Base-by-base conservation (phyloP, 2,888 invertebrate species). In the Microplitis deprimator region DNA sequence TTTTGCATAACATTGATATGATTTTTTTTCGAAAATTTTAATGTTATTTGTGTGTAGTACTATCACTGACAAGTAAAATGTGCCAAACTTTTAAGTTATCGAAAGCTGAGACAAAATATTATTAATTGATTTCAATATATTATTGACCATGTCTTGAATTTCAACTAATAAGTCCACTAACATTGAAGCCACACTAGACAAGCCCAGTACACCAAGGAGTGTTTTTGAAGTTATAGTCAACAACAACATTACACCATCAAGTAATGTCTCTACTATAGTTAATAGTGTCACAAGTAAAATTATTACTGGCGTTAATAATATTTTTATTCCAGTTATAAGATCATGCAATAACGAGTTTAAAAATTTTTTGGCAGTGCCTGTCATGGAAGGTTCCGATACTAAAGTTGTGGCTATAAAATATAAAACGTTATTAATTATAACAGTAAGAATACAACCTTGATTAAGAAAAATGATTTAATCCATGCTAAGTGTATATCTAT, bases 351-450 rank as follows among this genome's bases (percentile, higher is more conserved):
- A 13, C 8, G 5, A 50, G 13, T 13, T 50, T 13, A 50, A 13
- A 50, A 13, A 50, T 13, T 3, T 50, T 1, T 2, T 50, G 8
- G 13, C 13, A 5, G 13, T 50, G 8, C 10, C 0, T 13, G 10
- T 4, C 5, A 50, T 4, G 10, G 50, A 50, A 50, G 50, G 50
- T 13, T 50, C 5, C 2, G 13, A 8, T 50, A 13, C 50, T 50
- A 50, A 8, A 50, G 50, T 13, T 8, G 50, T 50, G 1, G 50
- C 50, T 50, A 13, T 13, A 50, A 50, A 13, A 50, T 13, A 50
- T 50, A 13, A 8, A 13, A 8, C 65, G 69, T 77, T 67, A 17
- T 64, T 50, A 69, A 29, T 20, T 50, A 29, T 29, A 29, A 29
- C 29, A 29, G 3, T 4, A 3, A 29, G 3, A 29, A 29, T 29